Evolutionary conservation across 2,888 invertebrate genomes (phyloP), one percentile per base, ranked within the genome.

Genomic region (Stenchaetothrips biformis): DNA sequence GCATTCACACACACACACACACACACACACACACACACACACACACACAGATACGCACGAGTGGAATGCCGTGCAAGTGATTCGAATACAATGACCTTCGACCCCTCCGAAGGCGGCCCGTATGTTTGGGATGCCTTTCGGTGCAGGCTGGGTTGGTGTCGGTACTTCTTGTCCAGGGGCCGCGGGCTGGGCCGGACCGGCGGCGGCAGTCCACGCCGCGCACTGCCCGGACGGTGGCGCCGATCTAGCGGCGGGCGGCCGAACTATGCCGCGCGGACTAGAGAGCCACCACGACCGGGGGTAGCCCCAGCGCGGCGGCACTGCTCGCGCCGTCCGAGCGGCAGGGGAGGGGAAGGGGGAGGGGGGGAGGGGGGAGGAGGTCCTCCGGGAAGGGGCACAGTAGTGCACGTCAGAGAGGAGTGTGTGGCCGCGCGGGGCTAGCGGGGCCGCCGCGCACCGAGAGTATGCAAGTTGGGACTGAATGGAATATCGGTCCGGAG

Each of bases 241-340:
- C 67, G 67, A 74, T 25, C 67, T 74, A 8, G 67, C 25, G 67
- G 67, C 67, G 67, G 67, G 7, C 67, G 67, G 67, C 21, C 8
- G 67, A 74, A 74, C 67, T 74, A 74, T 21, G 25, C 25, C 67
- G 67, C 67, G 67, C 67, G 67, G 67, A 74, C 67, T 74, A 74
- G 67, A 25, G 67, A 11, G 67, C 67, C 67, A 74, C 21, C 67
- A 25, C 25, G 67, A 25, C 67, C n/a, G 67, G 67, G 37, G 67
- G 67, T 74, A 74, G 67, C 21, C 21, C 37, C 37, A 37, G 37
- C 37, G 37, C 37, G 2, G 37, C 37, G 37, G 37, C 37, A 1
- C 37, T 4, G 37, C 37, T 37, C 37, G 37, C 37, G 37, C 37
- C 2, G 37, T 37, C 37, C 37, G 37, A 8, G 67, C 67, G 67